Evolutionary conservation across 1,140 invertebrate species (phyloP).

Genomic region (Myzus persicae): DNA sequence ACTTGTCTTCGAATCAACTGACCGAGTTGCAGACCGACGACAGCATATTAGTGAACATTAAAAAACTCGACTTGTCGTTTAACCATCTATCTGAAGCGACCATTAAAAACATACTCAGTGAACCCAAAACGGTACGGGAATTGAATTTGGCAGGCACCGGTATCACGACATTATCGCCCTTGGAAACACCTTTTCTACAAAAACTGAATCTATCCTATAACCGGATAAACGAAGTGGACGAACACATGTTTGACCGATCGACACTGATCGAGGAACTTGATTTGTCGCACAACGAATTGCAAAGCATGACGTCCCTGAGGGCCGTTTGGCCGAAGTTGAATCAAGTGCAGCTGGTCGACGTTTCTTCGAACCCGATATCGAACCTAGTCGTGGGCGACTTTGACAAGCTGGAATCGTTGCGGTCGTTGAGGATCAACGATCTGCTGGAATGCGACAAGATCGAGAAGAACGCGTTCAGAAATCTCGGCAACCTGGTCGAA

Average conservation of each 20-base stretch:
- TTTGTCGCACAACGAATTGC: slow-evolving; percentile 77
- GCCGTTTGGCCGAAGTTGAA: slow-evolving; percentile 74
- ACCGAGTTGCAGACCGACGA: slow-evolving; percentile 81
- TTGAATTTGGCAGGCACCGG: slow-evolving; percentile 83
- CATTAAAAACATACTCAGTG: slow-evolving; percentile 78
- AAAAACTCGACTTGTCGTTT: slow-evolving; percentile 83
- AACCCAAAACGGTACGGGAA: slow-evolving; percentile 85
- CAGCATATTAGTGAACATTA: slow-evolving; percentile 86
- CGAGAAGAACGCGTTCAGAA: slow-evolving; percentile 82
- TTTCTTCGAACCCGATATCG: slow-evolving; percentile 80
- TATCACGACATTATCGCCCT: slow-evolving; percentile 71
- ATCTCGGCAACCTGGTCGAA: slow-evolving; percentile 73
- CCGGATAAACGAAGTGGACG: slow-evolving; percentile 72
- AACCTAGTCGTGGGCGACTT: slow-evolving; percentile 79
- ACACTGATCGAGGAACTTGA: slow-evolving; percentile 81
- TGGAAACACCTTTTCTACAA: slow-evolving; percentile 88
- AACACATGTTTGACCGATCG: slow-evolving; percentile 77
- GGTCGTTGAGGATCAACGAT: slow-evolving; percentile 73
- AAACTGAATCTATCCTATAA: slow-evolving; percentile 84
- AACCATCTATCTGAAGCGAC: slow-evolving; percentile 81
- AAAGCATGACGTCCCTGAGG: slow-evolving; percentile 64
- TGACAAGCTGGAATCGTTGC: slow-evolving; percentile 72
- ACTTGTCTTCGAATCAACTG: slow-evolving; percentile 81
- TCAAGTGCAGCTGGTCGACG: slow-evolving; percentile 74
- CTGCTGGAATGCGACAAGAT: slow-evolving; percentile 76